Evolutionary conservation across 1,140 invertebrate genomes (phyloP), one percentile per base, ranked within the genome.

Genomic region (Pseudomyrmex gracilis): DNA sequence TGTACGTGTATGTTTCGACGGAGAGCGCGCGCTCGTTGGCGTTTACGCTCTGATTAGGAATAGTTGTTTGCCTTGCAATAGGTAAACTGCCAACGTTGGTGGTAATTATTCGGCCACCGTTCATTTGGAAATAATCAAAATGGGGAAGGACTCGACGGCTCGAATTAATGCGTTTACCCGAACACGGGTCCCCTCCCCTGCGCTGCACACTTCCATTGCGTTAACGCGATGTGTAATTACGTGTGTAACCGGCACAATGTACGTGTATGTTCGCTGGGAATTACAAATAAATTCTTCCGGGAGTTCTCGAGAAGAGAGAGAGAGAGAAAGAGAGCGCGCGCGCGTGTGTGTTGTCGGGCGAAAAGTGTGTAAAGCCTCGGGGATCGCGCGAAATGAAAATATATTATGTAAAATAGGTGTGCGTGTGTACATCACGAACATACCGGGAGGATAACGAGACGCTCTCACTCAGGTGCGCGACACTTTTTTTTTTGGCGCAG

Each of bases 81-180:
- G 66, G 76, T 80, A 80, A 80, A 80, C 76, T 71, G 76, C 76
- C 76, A 80, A 80, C 66, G 66, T 80, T 80, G 76, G 66, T 58
- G 71, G 66, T 80, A 80, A 80, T 80, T 80, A 80, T 80, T 80
- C 76, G 76, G 20, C 76, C 53, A 80, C 66, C 76, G 76, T 80
- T 80, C 76, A 80, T 80, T 80, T 71, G 76, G 76, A 80, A 80
- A 80, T 80, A 80, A 80, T 80, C 76, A 80, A 80, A 80, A 80
- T 71, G 76, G 66, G 66, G 34, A 34, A 34, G 34, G 66, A 80
- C 53, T 60, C 66, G 66, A 47, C 76, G 66, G 76, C 45, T 63
- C 8, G 66, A 45, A 80, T 80, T 80, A 80, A 80, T 80, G 66
- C 76, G 76, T 80, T 80, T 80, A 80, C 76, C 60, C 76, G 24